These are phyloP conservation scores for Ranitomeya imitator DNA, from an alignment of 2,113 vertebrate species.

Conservation along the genomic window DNA sequence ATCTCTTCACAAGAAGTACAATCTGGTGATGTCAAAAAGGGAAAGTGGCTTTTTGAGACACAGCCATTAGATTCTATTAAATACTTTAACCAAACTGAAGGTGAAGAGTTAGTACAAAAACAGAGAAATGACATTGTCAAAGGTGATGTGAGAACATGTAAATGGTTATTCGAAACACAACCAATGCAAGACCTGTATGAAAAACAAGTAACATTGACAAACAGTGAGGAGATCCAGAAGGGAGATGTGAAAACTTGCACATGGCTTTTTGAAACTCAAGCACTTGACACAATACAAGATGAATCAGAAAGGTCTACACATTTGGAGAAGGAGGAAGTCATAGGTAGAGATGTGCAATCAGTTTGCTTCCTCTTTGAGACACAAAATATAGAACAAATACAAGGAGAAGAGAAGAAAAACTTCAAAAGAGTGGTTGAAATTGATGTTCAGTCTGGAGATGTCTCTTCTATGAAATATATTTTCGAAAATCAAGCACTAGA, in stretches of 20 bases:
- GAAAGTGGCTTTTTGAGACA: constrained; percentile 94
- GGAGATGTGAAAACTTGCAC: constrained; percentile 88
- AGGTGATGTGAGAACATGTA: constrained; percentile 88
- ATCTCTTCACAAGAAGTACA: constrained; percentile 89
- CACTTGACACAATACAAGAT: constrained; percentile 80
- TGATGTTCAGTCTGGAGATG: constrained; percentile 84
- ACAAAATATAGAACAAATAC: constrained; percentile 82
- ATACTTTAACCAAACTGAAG: constrained; percentile 81
- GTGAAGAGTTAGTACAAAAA: constrained; percentile 71
- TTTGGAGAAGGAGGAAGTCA: constrained; percentile 79
- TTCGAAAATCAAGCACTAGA: constrained; percentile 87
- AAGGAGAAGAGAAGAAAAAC: constrained; percentile 73
- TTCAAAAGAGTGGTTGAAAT: constrained; percentile 79
- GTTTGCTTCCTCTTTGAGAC: constrained; percentile 88
- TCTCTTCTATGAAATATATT: constrained; percentile 83
- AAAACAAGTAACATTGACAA: constrained; percentile 69
- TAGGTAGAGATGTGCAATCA: constrained; percentile 81
- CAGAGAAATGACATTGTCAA: constrained; percentile 74
- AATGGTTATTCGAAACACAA: constrained; percentile 92
- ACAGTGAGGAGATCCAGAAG: constrained; percentile 74
- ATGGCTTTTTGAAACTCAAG: constrained; percentile 89
- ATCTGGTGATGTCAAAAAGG: constrained; percentile 88
- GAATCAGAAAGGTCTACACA: constrained; percentile 73
- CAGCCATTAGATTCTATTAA: constrained; percentile 89
- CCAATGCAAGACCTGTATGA: constrained; percentile 88